phyloP scores from a whole-genome alignment of 2,113 vertebrate species.

The Ariopsis seemanni region DNA sequence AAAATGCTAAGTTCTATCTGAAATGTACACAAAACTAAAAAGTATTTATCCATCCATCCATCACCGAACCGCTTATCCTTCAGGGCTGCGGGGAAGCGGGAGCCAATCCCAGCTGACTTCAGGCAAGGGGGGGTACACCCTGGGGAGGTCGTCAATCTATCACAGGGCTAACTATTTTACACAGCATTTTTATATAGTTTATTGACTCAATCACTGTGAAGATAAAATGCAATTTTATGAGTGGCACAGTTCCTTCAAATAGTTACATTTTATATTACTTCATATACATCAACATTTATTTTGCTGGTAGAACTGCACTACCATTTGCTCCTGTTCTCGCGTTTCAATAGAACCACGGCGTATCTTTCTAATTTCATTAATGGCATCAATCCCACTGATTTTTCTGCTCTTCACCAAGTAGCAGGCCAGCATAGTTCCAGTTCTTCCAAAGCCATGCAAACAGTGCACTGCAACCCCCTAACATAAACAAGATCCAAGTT shows the following conservation, averaged over 20 bases:
- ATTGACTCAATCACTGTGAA: background rate
- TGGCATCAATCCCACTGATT: slow-evolving; percentile 76
- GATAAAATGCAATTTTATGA: background rate
- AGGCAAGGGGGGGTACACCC: too few relatives aligned
- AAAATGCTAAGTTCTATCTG: background rate
- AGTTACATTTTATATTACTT: background rate
- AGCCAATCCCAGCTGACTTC: too few relatives aligned
- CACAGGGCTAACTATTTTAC: background rate
- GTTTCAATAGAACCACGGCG: slow-evolving; percentile 90
- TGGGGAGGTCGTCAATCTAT: too few relatives aligned
- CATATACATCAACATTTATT: slow-evolving; percentile 59
- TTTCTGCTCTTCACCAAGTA: slow-evolving; percentile 81
- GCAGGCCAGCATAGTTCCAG: slow-evolving; percentile 93
- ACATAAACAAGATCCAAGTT: slow-evolving; percentile 18
- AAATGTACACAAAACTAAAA: background rate
- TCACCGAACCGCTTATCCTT: too few relatives aligned
- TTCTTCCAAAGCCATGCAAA: slow-evolving; percentile 85
- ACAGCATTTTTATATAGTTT: background rate
- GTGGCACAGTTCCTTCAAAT: background rate
- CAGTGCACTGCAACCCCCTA: slow-evolving; percentile 91
- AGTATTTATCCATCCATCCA: too few relatives aligned
- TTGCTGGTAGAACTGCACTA: slow-evolving; percentile 85
- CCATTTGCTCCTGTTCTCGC: slow-evolving; percentile 81
- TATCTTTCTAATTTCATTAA: slow-evolving; percentile 81
- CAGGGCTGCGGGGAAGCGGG: too few relatives aligned